phyloP scores from a whole-genome alignment of 2,113 vertebrate genomes.

The Periophthalmodon schlosseri region DNA sequence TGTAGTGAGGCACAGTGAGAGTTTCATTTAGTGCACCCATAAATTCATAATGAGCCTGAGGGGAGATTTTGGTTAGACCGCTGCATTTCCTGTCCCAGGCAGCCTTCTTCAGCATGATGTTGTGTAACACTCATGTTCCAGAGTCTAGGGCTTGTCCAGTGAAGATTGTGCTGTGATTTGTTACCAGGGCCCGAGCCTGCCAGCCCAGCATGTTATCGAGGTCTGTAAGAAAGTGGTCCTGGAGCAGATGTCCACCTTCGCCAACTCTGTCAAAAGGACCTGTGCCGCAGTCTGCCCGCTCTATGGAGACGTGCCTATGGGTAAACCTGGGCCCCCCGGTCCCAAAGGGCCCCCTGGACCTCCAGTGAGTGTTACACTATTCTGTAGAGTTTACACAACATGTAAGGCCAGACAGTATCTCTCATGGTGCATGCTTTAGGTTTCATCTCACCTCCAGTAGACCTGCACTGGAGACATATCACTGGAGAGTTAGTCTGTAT shows the following conservation, averaged over 20 bases:
- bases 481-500: slow-evolving; percentile 4
- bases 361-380: slow-evolving; percentile 62
- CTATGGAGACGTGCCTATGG: slow-evolving; percentile 76
- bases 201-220: slow-evolving; percentile 75
- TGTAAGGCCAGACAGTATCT: background rate
- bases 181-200: slow-evolving; percentile 70
- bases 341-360: slow-evolving; percentile 72
- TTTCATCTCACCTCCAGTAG: slow-evolving; percentile 23
- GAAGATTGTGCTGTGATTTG: slow-evolving; percentile 59
- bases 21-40: slow-evolving; percentile 60
- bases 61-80: slow-evolving; percentile 60
- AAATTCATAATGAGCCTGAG: slow-evolving; percentile 65
- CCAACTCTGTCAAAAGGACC: slow-evolving; percentile 77
- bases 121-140: slow-evolving; percentile 47
- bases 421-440: slow-evolving; percentile 15
- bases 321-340: slow-evolving; percentile 67
- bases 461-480: slow-evolving; percentile 28
- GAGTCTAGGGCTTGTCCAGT: slow-evolving; percentile 35
- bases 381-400: background rate
- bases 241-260: slow-evolving; percentile 80
- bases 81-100: slow-evolving; percentile 51
- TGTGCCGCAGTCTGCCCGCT: slow-evolving; percentile 76
- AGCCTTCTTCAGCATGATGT: slow-evolving; percentile 40
- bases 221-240: slow-evolving; percentile 77
- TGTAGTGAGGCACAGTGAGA: slow-evolving; percentile 46